A percentile compares a stretch with the other conserved stretches of the same genome.
Conservation (phyloP, 1,140 invertebrate genomes). For the Drosophila malerkotliana region DNA sequence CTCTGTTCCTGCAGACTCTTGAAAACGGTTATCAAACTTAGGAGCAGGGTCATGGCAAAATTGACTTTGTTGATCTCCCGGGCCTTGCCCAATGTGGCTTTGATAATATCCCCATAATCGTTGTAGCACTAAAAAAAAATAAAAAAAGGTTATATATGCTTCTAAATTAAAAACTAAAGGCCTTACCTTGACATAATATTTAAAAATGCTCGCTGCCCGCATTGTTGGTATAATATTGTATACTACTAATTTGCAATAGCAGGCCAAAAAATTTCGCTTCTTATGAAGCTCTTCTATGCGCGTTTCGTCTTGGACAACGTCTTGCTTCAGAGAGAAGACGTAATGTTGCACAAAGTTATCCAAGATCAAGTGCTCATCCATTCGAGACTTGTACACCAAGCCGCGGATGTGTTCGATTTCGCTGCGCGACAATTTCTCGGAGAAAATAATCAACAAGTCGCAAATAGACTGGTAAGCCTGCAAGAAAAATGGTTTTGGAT, state of each 20-base stretch:
- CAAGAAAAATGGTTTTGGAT: conserved; percentile 37
- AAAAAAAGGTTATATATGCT: neutral
- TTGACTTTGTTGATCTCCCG: conserved; percentile 98
- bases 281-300: conserved; percentile 98
- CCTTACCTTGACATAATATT: conserved; percentile 96
- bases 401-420: conserved; percentile 87
- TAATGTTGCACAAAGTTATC: conserved; percentile 96
- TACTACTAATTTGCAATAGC: conserved; percentile 98
- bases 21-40: conserved; percentile 86
- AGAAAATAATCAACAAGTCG: conserved; percentile 97
- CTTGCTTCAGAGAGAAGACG: conserved; percentile 89
- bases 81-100: conserved; percentile 97
- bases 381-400: conserved; percentile 93
- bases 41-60: conserved; percentile 97
- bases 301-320: conserved; percentile 93
- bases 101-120: conserved; percentile 99
- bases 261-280: conserved; percentile 96
- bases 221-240: conserved; percentile 98
- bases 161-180: neutral
- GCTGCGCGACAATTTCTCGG: conserved; percentile 90
- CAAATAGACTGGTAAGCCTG: conserved; percentile 97
- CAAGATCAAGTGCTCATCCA: conserved; percentile 91
- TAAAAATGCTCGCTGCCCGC: conserved; percentile 96
- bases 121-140: conserved; percentile 92
- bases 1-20: conserved; percentile 69